Conservation (phyloP, 2,888 invertebrate species). For the Pemphredon lugubris region DNA sequence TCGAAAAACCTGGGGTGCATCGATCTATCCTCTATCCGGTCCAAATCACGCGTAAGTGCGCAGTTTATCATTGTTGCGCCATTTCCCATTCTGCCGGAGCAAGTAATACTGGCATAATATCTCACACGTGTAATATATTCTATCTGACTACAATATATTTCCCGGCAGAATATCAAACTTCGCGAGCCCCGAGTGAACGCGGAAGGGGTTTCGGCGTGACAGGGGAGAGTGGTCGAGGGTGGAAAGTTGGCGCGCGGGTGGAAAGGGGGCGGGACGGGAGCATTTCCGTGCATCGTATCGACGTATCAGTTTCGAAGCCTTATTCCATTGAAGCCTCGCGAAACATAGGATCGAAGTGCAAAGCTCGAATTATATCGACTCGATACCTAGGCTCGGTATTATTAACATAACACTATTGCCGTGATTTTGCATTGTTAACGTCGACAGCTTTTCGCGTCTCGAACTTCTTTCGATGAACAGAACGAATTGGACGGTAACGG, state of each 20-base stretch:
- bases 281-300: conserved; percentile 49
- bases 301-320: conserved; percentile 53
- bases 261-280: conserved; percentile 15
- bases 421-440: not conserved
- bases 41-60: conserved; percentile 56
- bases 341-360: conserved; percentile 1
- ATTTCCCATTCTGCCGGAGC: conserved; percentile 51
- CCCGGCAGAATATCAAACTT: conserved; percentile 60
- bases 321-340: not conserved
- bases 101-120: conserved; percentile 61
- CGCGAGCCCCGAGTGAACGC: conserved; percentile 26
- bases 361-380: conserved; percentile 27
- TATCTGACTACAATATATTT: conserved; percentile 51
- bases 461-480: no score
- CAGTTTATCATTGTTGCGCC: conserved; percentile 56
- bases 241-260: conserved; percentile 33
- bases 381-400: conserved; percentile 1
- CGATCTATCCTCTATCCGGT: conserved; percentile 42
- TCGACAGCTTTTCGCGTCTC: not conserved
- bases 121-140: conserved; percentile 61
- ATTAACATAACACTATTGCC: conserved; percentile 7
- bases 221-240: not conserved
- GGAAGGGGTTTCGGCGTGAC: not conserved
- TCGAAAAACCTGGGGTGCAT: conserved; percentile 32
- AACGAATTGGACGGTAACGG: no score